Evolutionary conservation across 2,113 vertebrate species (phyloP), one percentile per base, ranked within the genome.

Genomic region (Rhynchopsitta pachyrhyncha): DNA sequence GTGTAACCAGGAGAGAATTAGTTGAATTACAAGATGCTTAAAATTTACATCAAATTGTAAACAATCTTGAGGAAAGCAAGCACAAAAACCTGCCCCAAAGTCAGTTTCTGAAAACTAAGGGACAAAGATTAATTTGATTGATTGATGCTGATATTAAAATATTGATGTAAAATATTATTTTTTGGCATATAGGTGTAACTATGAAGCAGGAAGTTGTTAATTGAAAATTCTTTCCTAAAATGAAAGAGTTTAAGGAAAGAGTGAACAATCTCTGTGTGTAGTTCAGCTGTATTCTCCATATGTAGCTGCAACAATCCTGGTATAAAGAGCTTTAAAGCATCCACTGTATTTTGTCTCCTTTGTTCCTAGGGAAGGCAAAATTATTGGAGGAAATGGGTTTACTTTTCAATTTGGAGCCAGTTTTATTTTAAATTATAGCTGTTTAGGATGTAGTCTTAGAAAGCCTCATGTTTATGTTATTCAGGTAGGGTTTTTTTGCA

Each of bases 21-120:
- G 98, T 98, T 98, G 98, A 98, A 98, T 99, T 98, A 98, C 97
- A 97, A 98, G 98, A 98, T 98, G 96, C 96, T 97, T 98, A 98
- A 97, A 98, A 97, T 98, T 98, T 98, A 96, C 96, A 98, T 98
- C 75, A 97, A 97, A 98, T 95, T 96, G 97, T 97, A 98, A 96
- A 96, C 94, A 98, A 39, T 96, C 88, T 83, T 88, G 92, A 96
- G 85, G 87, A 94, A 93, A 96, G 86, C 42, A 86, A 87, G 74
- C 49, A 83, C 71, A 81, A 64, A 92, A 92, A 47, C 83, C 80
- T 63, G 59, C 59, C 50, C 83, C 71, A 81, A 84, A 88, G 89
- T 93, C 67, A 53, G 74, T 85, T 95, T 25, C 42, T 95, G 77
- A 95, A 96, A 96, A 82, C 49, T 49, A 73, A 86, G 41, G 94